Base-by-base conservation (phyloP, 30 jellyfish, hydroid and myxozoan genomes). In the Pseudorhiza aurosa region DNA sequence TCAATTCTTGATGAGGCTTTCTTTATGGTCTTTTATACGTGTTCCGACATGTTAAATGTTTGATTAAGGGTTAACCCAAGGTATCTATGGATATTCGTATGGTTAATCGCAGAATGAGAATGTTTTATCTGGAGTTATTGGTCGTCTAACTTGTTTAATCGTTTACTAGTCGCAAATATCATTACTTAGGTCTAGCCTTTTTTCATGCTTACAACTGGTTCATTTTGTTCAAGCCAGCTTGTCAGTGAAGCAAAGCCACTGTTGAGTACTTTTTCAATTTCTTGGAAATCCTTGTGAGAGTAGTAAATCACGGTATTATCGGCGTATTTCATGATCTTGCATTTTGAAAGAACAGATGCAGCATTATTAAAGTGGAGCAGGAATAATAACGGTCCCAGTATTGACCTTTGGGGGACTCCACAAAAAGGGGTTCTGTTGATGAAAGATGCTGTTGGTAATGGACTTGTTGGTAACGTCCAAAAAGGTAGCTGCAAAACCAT, bases 381-480 rank as follows among this genome's bases (percentile, higher is more conserved):
- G 31, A 70, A 44, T 19, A 70, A 39, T 5, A 70, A 44, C n/a
- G 81, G 45, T 2, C 84, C 84, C 74, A 70, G 49, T 5, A 70
- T 44, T 4, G 84, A 70, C 25, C 84, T 51, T 45, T 70, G 74
- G 44, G 84, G 73, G 73, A 70, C 84, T 8, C 84, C 84, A 45
- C 74, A 24, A 44, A 5, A n/a, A 8, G 26, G 15, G 31, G 45
- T 58, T 58, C 73, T 58, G 73, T 4, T 58, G 80, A 65, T 65
- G 62, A 30, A 39, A 65, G 75, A 65, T 65, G 80, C 62, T 30
- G 80, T 32, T 65, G 73, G 60, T 65, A 65, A 65, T 65, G 83
- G 43, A 74, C 83, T 49, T 55, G 87, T 55, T 74, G 83, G 45
- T 74, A 63, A 9, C 83, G 87, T 29, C 87, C 87, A 39, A 74